Evolutionary conservation across 1,140 invertebrate genomes (phyloP).

Genomic region (Hyposmocoma kahamanoa): DNA sequence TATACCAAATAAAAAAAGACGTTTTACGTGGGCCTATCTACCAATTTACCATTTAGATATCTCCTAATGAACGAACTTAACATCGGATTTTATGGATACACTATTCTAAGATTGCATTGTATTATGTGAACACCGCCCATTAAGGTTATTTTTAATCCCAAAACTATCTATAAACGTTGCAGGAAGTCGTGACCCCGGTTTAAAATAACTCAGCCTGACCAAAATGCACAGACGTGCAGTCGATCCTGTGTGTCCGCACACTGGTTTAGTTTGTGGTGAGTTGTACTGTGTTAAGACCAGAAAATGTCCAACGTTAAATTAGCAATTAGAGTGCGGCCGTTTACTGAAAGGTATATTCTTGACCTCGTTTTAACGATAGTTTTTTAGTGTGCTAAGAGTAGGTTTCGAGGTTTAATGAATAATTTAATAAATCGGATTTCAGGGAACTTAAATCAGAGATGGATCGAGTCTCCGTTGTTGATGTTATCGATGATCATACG

Average conservation of each 20-base stretch:
- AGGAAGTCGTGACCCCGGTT: conserved; percentile 12
- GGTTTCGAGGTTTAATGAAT: neutral
- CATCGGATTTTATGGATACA: no score
- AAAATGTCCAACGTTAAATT: conserved; percentile 53
- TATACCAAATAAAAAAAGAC: no score
- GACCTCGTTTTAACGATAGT: neutral
- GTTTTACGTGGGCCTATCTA: no score
- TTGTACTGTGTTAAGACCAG: conserved; percentile 1
- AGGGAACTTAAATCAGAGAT: conserved; percentile 48
- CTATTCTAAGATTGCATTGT: no score
- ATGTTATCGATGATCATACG: conserved; percentile 58
- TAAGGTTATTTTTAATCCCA: conserved; percentile 5
- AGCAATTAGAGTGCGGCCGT: conserved; percentile 47
- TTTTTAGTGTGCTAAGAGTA: neutral
- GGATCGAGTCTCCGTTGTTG: conserved; percentile 43
- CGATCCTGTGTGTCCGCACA: neutral
- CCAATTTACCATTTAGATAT: no score
- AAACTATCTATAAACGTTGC: conserved; percentile 5
- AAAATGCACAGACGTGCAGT: neutral
- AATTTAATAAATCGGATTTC: conserved; percentile 17
- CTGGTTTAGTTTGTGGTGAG: neutral
- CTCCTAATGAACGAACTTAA: no score
- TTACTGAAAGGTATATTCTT: conserved; percentile 49
- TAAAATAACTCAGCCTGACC: conserved; percentile 26
- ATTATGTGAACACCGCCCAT: no score